Evolutionary conservation across 2,888 invertebrate genomes (phyloP), one percentile per base, ranked within the genome.

Genomic region (Brenthis ino): DNA sequence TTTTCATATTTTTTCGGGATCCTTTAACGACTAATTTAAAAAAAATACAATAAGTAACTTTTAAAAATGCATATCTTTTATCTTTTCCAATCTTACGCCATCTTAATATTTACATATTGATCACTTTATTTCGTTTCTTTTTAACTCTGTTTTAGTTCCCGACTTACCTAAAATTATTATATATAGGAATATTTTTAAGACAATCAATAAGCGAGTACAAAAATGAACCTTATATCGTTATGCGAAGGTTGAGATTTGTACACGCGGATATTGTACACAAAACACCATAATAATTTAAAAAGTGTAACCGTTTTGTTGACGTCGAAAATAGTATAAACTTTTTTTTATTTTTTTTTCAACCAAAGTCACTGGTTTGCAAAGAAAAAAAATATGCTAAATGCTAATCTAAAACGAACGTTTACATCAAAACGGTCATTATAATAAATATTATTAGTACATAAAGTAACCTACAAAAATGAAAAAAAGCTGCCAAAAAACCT

Each of bases 81-180:
- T 65, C 67, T 48, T 53, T 56, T 57, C 67, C 75, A 33, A 61
- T 55, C 66, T 79, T 80, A 82, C 78, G 82, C 80, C 79, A 76
- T 82, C 79, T 80, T 79, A 60, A 84, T 89, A 87, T 82, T 82
- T 89, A 88, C 87, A 80, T 82, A 64, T 43, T 43, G 64, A 88
- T 87, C 86, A 87, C 88, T 75, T 87, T 76, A 76, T 70, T 89
- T 91, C 90, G 90, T 89, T 91, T 89, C 89, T 79, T 81, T 81
- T 82, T 79, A 84, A 91, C 89, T 89, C 89, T 90, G 89, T 90
- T 85, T 55, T 85, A 82, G 87, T 89, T 89, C 74, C 82, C 75
- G 74, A 73, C 78, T 89, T 88, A 80, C 85, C 89, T 90, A 89
- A 75, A 74, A 75, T 75, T 72, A 57, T 60, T n/a, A 14, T 24